These are phyloP conservation scores for Allolobophora icterica DNA, from an alignment of 2,888 invertebrate species.

Conservation along the genomic window DNA sequence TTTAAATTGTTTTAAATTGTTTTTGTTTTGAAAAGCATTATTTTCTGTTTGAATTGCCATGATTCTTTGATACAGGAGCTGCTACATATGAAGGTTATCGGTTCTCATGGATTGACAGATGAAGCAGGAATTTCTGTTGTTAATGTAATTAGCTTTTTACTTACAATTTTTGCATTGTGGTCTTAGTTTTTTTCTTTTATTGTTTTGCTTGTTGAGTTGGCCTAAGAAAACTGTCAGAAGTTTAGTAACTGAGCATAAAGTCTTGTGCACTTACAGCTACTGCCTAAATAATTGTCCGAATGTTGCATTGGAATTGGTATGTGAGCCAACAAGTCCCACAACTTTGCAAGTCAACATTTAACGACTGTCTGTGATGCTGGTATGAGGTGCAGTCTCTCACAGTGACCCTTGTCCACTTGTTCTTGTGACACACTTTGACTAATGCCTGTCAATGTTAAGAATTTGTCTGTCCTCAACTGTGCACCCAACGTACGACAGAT, in stretches of 20 bases:
- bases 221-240: not conserved
- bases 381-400: too few species aligned
- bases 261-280: too few species aligned
- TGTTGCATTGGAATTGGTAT: not conserved
- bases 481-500: too few species aligned
- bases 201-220: not conserved
- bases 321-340: not conserved
- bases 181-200: not conserved
- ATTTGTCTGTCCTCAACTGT: too few species aligned
- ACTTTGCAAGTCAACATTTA: not conserved
- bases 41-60: not conserved
- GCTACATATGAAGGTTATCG: conserved; percentile 15
- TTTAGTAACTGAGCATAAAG: not conserved
- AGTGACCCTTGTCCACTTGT: too few species aligned
- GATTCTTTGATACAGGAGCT: conserved; percentile 29
- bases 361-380: too few species aligned
- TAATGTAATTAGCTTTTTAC: conserved; percentile 25
- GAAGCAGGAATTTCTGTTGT: conserved; percentile 30
- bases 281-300: too few species aligned
- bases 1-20: not conserved
- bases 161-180: not conserved
- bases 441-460: too few species aligned
- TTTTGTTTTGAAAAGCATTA: not conserved
- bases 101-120: conserved; percentile 30
- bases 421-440: too few species aligned